phyloP scores from a whole-genome alignment of 2,888 invertebrate genomes.

The Sarcophaga carnaria region DNA sequence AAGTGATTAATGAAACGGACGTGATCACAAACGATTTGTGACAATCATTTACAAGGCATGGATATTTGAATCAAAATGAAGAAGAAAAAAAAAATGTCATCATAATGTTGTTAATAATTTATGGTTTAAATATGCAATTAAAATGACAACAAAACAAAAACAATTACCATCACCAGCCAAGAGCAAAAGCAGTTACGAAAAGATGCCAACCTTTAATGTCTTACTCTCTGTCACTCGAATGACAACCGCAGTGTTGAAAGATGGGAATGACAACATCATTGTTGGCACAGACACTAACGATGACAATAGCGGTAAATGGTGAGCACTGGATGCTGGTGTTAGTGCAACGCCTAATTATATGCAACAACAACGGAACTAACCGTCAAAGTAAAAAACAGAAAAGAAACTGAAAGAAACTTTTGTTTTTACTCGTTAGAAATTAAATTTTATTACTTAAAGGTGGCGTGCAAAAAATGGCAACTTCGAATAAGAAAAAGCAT shows the following conservation, averaged over 20 bases:
- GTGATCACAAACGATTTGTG: too few species aligned
- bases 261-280: not conserved
- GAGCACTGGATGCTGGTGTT: slow-evolving; percentile 50
- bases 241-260: not conserved
- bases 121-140: too few species aligned
- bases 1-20: too few species aligned
- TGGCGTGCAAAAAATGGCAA: not conserved
- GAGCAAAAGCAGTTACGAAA: not conserved
- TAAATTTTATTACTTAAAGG: slow-evolving; percentile 32
- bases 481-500: not conserved
- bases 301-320: not conserved
- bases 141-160: not conserved
- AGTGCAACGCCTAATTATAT: slow-evolving; percentile 73
- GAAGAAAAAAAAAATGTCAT: too few species aligned
- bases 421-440: not conserved
- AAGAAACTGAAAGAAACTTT: slow-evolving; percentile 3
- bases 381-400: slow-evolving; percentile 43
- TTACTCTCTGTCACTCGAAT: not conserved
- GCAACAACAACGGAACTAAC: slow-evolving; percentile 68
- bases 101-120: too few species aligned
- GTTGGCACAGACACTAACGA: slow-evolving; percentile 17
- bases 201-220: not conserved
- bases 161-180: not conserved
- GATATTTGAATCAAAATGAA: too few species aligned
- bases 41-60: too few species aligned